Percentiles rank a stretch among this genome's conserved stretches.
phyloP scores from a whole-genome alignment of 1,140 invertebrate species.

The Ceratosolen fusciceps region DNA sequence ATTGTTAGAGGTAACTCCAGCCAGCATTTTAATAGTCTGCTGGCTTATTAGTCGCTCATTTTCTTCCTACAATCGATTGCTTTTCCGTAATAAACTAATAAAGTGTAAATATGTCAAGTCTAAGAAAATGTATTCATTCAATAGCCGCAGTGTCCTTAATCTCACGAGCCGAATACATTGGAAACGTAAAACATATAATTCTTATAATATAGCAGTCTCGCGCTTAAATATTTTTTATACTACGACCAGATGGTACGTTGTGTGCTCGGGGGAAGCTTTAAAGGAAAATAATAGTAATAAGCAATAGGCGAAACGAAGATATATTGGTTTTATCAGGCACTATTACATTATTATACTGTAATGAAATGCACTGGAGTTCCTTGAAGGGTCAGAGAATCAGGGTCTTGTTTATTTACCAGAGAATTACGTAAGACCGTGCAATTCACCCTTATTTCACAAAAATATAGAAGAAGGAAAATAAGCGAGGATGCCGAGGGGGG shows the following conservation, averaged over 20 bases:
- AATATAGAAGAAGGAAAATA: too few species aligned
- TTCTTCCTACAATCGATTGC: background rate
- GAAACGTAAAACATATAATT: background rate
- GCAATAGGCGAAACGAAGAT: background rate
- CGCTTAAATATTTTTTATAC: background rate
- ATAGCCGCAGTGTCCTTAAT: background rate
- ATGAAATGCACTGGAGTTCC: background rate
- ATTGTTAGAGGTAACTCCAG: background rate
- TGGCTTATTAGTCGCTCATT: background rate
- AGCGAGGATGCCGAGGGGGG: background rate
- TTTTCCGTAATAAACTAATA: background rate
- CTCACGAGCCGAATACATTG: background rate
- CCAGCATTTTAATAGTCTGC: background rate
- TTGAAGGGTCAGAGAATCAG: background rate
- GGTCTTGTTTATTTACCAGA: background rate
- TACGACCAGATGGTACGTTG: too few species aligned
- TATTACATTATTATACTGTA: too few species aligned
- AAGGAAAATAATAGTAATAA: background rate
- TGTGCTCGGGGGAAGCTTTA: too few species aligned
- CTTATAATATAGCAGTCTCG: background rate
- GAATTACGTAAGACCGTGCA: background rate
- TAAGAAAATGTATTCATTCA: too few species aligned
- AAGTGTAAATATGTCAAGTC: too few species aligned
- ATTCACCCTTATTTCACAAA: background rate
- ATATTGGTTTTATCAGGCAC: background rate